These are phyloP conservation scores for Bubo bubo DNA, from an alignment of 2,113 vertebrate genomes.

Conservation along the genomic window DNA sequence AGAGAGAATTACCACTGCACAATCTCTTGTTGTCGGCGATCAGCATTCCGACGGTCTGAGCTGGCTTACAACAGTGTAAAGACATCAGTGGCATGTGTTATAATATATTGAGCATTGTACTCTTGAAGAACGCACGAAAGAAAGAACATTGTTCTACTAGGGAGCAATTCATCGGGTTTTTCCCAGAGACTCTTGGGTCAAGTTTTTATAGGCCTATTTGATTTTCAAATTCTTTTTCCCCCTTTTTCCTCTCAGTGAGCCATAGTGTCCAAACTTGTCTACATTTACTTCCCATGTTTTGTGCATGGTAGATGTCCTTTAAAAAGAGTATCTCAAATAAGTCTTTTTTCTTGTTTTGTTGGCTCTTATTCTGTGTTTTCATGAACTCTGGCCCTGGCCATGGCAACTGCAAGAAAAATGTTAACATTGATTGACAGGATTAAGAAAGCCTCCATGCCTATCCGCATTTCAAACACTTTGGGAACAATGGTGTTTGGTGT, in stretches of 20 bases:
- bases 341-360: constrained; percentile 99
- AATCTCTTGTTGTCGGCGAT: constrained; percentile 74
- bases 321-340: constrained; percentile 96
- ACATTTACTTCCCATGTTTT: constrained; percentile 97
- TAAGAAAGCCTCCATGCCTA: constrained; percentile 90
- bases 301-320: constrained; percentile 97
- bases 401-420: constrained; percentile 99
- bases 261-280: constrained; percentile 96
- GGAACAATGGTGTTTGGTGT: constrained; percentile 98
- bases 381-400: constrained; percentile 99
- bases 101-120: constrained; percentile 91
- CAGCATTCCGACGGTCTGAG: constrained; percentile 83
- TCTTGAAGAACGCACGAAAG: constrained; percentile 83
- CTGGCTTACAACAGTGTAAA: constrained; percentile 84
- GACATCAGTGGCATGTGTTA: constrained; percentile 90
- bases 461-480: constrained; percentile 99
- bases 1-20: constrained; percentile 63
- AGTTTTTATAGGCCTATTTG: constrained; percentile 97
- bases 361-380: constrained; percentile 98
- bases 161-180: constrained; percentile 93
- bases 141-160: constrained; percentile 90
- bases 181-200: constrained; percentile 99
- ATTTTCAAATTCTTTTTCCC: constrained; percentile 91
- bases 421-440: constrained; percentile 99
- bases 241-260: constrained; percentile 82